A percentile compares a stretch with the other conserved stretches of the same genome.
These are phyloP conservation scores for Palythoa grandiflora DNA, from an alignment of 92 coral and sea anemone genomes.

Conservation along the genomic window DNA sequence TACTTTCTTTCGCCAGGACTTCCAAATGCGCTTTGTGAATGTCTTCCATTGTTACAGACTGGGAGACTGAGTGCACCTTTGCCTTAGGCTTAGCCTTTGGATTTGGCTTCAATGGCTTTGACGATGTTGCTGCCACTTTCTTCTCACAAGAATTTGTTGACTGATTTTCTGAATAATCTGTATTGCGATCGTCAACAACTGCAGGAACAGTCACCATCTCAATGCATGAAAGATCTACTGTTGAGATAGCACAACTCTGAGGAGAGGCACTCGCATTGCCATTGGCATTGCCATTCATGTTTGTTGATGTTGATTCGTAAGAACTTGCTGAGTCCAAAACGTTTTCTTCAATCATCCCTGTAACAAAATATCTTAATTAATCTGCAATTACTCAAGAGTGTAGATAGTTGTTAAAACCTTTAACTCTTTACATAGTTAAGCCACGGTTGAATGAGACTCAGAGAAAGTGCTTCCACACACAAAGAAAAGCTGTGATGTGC, in stretches of 20 bases:
- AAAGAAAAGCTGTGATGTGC: background rate
- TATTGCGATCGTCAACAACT: no score
- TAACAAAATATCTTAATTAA: no score
- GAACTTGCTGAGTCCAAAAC: background rate
- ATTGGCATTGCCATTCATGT: background rate
- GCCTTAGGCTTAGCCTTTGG: background rate
- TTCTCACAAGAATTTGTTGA: no score
- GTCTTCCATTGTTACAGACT: background rate
- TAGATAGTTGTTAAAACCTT: background rate
- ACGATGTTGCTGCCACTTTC: no score
- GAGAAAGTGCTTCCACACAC: background rate
- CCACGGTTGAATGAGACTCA: background rate
- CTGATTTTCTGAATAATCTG: no score
- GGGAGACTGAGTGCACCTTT: background rate
- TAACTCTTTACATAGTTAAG: background rate
- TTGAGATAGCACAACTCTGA: background rate
- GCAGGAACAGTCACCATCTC: background rate
- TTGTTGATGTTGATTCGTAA: background rate
- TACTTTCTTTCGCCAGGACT: conserved; percentile 45
- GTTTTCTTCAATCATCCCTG: background rate
- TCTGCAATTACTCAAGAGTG: background rate
- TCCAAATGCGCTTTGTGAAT: conserved; percentile 34
- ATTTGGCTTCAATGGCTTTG: no score
- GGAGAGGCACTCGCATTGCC: background rate
- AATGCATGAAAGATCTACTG: background rate